Evolutionary conservation across 2,113 vertebrate species (phyloP).

Genomic region (Poeciliopsis prolifica): DNA sequence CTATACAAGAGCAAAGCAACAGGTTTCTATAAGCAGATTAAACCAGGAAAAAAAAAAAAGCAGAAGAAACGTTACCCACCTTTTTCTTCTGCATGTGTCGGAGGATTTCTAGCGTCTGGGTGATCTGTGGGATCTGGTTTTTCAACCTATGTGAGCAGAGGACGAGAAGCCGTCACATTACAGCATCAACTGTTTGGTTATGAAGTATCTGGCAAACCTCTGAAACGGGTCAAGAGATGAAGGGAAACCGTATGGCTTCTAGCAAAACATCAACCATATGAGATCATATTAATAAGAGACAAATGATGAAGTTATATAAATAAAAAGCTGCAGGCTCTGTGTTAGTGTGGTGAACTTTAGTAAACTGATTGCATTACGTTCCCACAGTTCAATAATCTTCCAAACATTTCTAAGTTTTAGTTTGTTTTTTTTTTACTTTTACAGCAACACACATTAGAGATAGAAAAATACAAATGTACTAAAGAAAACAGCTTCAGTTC

Average conservation of each 20-base stretch:
- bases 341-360: neutral
- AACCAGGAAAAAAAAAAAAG: neutral
- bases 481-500: too few relatives aligned
- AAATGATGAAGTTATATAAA: neutral
- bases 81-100: conserved; percentile 99
- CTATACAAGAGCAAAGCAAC: neutral
- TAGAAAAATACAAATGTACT: too few relatives aligned
- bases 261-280: neutral
- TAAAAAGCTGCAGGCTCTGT: neutral
- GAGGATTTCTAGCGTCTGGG: conserved; percentile 97
- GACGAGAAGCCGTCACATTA: neutral
- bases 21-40: too few relatives aligned
- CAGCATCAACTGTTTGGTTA: neutral
- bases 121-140: conserved; percentile 98
- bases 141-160: conserved; percentile 86
- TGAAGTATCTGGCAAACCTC: neutral
- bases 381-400: too few relatives aligned
- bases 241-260: neutral
- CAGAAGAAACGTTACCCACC: conserved; percentile 70
- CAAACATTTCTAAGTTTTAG: too few relatives aligned
- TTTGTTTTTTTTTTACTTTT: too few relatives aligned
- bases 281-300: neutral
- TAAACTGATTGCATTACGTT: too few relatives aligned
- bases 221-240: neutral
- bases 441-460: too few relatives aligned